Evolutionary conservation across 2,113 vertebrate species (phyloP).

Genomic region (Morone saxatilis): DNA sequence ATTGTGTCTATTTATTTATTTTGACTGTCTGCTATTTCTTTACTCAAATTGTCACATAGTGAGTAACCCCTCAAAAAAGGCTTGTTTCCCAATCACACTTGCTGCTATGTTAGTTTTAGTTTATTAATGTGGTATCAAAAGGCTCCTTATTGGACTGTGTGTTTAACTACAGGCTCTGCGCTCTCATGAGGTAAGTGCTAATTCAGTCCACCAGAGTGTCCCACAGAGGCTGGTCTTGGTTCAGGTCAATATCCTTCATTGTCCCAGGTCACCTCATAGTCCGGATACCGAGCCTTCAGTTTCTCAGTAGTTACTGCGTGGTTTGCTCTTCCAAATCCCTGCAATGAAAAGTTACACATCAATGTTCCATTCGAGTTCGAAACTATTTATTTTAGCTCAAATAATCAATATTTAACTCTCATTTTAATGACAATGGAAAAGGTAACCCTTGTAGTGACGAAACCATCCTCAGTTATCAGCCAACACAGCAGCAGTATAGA

Average conservation of each 20-base stretch:
- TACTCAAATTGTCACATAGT: constrained; percentile 1
- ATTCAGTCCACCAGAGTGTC: constrained; percentile 11
- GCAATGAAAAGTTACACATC: constrained; percentile 11
- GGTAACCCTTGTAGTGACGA: background rate
- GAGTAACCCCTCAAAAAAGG: background rate
- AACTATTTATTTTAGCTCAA: background rate
- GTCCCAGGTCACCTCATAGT: constrained; percentile 93
- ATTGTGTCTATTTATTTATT: background rate
- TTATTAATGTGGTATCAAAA: background rate
- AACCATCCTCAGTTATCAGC: background rate
- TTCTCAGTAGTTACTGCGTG: constrained; percentile 91
- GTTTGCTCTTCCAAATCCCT: constrained; percentile 95
- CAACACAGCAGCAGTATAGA: too few relatives aligned
- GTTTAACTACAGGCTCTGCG: background rate
- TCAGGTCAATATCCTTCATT: constrained; percentile 92
- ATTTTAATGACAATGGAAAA: background rate
- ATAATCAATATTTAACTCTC: background rate
- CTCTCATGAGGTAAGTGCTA: background rate
- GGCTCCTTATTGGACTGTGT: background rate
- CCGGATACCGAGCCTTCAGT: constrained; percentile 88
- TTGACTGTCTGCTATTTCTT: background rate
- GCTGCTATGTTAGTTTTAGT: background rate
- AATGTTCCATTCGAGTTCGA: background rate
- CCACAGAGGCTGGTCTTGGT: background rate
- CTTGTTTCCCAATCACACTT: background rate